A percentile compares a stretch with the other conserved stretches of the same genome.
phyloP scores from a whole-genome alignment of 2,797 vertebrate genomes.

The Sparus aurata region DNA sequence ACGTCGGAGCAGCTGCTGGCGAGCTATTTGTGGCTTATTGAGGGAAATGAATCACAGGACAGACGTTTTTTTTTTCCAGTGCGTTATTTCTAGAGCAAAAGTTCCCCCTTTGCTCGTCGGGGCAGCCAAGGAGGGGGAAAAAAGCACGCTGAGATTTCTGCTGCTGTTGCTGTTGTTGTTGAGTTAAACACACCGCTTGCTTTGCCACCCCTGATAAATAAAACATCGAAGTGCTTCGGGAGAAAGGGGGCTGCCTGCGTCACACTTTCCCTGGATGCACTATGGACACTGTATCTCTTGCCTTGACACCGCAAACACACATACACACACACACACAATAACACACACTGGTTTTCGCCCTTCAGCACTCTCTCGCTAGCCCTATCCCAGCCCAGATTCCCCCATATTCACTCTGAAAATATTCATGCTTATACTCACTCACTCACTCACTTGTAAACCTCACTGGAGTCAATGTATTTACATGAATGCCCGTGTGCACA shows the following conservation, averaged over 20 bases:
- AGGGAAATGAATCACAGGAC: constrained; percentile 61
- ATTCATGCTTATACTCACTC: constrained; percentile 47
- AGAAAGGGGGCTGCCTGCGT: constrained; percentile 57
- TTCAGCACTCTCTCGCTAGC: constrained; percentile 25
- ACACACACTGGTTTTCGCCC: constrained; percentile 36
- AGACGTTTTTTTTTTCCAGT: constrained; percentile 46
- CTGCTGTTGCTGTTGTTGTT: constrained; percentile 69
- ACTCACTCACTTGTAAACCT: constrained; percentile 48
- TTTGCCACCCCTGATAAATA: constrained; percentile 78
- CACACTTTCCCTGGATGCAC: constrained; percentile 62
- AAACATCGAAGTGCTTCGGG: constrained; percentile 75
- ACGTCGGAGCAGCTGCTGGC: constrained; percentile 29
- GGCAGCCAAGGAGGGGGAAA: neutral
- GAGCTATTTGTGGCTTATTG: constrained; percentile 57
- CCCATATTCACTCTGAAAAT: constrained; percentile 38
- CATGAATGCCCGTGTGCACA: neutral
- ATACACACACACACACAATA: neutral
- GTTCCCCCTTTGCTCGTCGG: constrained; percentile 9
- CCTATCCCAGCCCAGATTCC: constrained; percentile 15
- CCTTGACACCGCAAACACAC: constrained; percentile 46
- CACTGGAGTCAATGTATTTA: constrained; percentile 6
- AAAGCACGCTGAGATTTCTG: constrained; percentile 62
- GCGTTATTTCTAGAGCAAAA: constrained; percentile 63
- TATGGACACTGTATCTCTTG: constrained; percentile 56
- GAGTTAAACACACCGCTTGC: constrained; percentile 78